Percentiles rank a stretch among this genome's conserved stretches.
phyloP scores from a whole-genome alignment of 2,113 vertebrate species.

The Zosterops japonicus region DNA sequence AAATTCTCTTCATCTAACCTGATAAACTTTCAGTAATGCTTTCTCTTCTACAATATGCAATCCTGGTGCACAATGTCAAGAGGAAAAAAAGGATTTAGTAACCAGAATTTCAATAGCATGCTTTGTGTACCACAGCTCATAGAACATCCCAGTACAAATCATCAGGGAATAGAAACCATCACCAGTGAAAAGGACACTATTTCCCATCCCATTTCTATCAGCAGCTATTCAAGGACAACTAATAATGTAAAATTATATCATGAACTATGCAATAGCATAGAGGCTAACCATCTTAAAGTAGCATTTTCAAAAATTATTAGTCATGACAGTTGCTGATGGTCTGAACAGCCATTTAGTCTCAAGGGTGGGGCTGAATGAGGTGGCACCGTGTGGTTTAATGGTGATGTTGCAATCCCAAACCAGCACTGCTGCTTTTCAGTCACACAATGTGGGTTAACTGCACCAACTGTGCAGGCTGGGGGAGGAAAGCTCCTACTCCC shows the following conservation, averaged over 20 bases:
- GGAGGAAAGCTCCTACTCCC: not conserved
- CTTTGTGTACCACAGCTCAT: not conserved
- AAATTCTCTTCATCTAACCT: not conserved
- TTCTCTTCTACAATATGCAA: not conserved
- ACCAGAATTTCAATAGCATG: not conserved
- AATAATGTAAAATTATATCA: not conserved
- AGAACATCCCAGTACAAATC: not conserved
- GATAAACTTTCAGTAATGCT: not conserved
- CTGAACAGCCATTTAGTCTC: not conserved
- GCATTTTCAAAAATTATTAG: not conserved
- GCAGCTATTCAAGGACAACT: not conserved
- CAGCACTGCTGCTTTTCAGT: not conserved
- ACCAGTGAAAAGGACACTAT: not conserved
- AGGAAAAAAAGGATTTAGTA: not conserved
- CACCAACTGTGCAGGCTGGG: not conserved
- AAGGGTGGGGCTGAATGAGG: not conserved
- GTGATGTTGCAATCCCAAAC: not conserved
- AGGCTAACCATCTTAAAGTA: not conserved
- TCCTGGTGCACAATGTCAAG: not conserved
- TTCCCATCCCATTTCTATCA: not conserved
- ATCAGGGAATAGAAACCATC: not conserved
- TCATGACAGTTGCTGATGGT: not conserved
- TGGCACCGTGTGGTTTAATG: fast-evolving
- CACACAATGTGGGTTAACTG: not conserved
- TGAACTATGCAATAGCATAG: not conserved